phyloP scores from a whole-genome alignment of 2,797 vertebrate species.

The Echiichthys vipera region DNA sequence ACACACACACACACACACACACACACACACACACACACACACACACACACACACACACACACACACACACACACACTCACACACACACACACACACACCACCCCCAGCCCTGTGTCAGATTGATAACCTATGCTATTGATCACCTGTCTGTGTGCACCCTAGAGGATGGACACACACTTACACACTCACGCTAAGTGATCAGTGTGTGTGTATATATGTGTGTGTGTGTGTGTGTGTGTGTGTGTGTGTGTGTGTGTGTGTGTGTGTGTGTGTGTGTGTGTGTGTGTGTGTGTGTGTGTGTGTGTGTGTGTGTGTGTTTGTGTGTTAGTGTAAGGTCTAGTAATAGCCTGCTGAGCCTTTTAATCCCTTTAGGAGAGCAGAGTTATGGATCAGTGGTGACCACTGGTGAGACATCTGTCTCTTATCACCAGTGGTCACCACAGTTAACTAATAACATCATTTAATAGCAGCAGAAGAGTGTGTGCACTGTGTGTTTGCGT shows the following conservation, averaged over 20 bases:
- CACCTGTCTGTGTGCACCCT: constrained; percentile 34
- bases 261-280: constrained; percentile 12
- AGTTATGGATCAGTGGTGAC: constrained; percentile 18
- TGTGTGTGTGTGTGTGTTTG: constrained; percentile 1
- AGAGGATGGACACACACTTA: constrained; percentile 34
- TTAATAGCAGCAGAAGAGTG: not conserved
- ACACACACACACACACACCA: constrained; percentile 9
- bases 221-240: constrained; percentile 13
- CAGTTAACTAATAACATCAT: not conserved
- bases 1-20: constrained; percentile 9
- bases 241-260: constrained; percentile 5
- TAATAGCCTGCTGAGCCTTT: constrained; percentile 18
- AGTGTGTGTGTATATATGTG: constrained; percentile 2
- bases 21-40: constrained; percentile 18
- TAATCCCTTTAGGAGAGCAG: constrained; percentile 27
- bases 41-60: constrained; percentile 5
- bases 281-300: constrained; percentile 2
- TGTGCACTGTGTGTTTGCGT: not conserved
- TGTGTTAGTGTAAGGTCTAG: not conserved
- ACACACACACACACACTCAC: constrained; percentile 22
- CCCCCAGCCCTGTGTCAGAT: constrained; percentile 16
- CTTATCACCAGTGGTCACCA: not conserved
- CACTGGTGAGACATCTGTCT: not conserved
- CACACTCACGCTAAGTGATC: constrained; percentile 22
- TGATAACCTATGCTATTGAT: constrained; percentile 74